phyloP scores from a whole-genome alignment of 1,140 invertebrate genomes.

The Tetragonula clypearis region DNA sequence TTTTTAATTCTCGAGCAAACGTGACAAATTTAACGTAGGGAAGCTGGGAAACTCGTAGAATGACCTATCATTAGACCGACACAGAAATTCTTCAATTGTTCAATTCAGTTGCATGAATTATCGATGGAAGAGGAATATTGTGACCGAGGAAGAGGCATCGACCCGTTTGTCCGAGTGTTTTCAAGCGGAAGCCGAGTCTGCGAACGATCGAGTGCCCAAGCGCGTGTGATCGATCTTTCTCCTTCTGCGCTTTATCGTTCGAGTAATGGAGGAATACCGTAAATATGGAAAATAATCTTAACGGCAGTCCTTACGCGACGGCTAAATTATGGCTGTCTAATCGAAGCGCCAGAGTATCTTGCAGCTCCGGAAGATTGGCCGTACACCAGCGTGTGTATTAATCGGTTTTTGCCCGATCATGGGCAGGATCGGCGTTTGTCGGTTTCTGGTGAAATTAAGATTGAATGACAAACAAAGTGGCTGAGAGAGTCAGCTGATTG shows the following conservation, averaged over 20 bases:
- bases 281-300: conserved; percentile 47
- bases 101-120: conserved; percentile 10
- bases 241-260: background rate
- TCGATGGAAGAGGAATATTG: conserved; percentile 20
- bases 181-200: conserved; percentile 31
- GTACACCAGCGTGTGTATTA: conserved; percentile 19
- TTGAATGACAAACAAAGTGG: conserved; percentile 22
- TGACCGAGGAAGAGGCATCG: conserved; percentile 13
- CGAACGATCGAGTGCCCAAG: conserved; percentile 8
- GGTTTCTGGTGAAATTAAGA: conserved; percentile 22
- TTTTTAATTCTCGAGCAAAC: too few species aligned
- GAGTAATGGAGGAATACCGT: background rate
- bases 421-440: background rate
- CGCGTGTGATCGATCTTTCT: background rate
- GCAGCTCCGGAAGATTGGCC: background rate
- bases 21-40: too few species aligned
- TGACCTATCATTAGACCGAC: too few species aligned
- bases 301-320: conserved; percentile 12
- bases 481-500: conserved; percentile 23
- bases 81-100: too few species aligned
- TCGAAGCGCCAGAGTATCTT: conserved; percentile 28
- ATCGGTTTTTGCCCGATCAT: conserved; percentile 41
- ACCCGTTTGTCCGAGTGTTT: conserved; percentile 2
- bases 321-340: conserved; percentile 42
- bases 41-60: too few species aligned